Conservation (phyloP, 2,113 vertebrate genomes). For the Aix galericulata region DNA sequence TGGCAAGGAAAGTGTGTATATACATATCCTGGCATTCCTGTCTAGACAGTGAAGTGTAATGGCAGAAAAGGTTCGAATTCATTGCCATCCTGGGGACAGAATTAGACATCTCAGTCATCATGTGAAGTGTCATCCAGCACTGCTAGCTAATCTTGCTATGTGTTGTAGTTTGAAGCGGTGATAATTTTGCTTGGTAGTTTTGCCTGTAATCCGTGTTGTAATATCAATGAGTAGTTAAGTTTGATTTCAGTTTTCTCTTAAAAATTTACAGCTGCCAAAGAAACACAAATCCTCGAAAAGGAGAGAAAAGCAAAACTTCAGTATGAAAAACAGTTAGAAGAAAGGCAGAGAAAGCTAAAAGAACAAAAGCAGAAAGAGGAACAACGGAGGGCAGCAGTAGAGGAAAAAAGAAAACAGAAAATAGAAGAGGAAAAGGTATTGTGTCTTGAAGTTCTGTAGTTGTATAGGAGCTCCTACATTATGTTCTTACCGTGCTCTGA, state of each 20-base stretch:
- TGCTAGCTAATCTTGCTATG: neutral
- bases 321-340: conserved; percentile 91
- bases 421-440: conserved; percentile 90
- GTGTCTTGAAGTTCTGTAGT: neutral
- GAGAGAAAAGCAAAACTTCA: conserved; percentile 90
- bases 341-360: conserved; percentile 87
- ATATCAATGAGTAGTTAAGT: neutral
- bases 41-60: neutral
- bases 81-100: neutral
- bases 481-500: neutral
- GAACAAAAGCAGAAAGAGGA: conserved; percentile 93
- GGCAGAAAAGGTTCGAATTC: neutral
- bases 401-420: conserved; percentile 92
- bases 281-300: conserved; percentile 90
- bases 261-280: conserved; percentile 82
- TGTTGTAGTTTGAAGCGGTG: neutral
- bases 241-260: conserved; percentile 9
- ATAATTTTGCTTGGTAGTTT: neutral
- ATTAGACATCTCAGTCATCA: neutral
- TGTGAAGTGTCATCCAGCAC: neutral
- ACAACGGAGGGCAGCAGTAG: conserved; percentile 86
- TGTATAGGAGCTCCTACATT: neutral
- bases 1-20: neutral
- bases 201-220: neutral
- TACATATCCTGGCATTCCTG: conserved; percentile 7